Percentiles rank a stretch among this genome's conserved stretches.
These are phyloP conservation scores for Shargacucullia verbasci DNA, from an alignment of 2,888 invertebrate genomes.

Conservation along the genomic window DNA sequence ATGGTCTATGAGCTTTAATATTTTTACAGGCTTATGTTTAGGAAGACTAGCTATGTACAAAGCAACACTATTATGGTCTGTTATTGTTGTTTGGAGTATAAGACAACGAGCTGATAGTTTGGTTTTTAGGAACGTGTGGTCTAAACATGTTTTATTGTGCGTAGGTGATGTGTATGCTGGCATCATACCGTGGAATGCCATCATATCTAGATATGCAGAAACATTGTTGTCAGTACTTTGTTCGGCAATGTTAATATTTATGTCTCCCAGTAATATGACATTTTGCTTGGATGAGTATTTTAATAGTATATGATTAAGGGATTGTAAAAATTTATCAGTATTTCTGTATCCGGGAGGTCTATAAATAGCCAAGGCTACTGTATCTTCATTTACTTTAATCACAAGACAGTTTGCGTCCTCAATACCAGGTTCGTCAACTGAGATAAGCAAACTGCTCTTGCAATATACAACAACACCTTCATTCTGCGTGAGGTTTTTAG, in stretches of 20 bases:
- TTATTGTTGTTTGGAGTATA: slow-evolving; percentile 6
- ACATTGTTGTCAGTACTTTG: neutral
- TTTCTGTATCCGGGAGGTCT: slow-evolving; percentile 9
- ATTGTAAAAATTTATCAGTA: slow-evolving; percentile 4
- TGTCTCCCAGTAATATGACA: slow-evolving; percentile 5
- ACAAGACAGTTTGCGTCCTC: slow-evolving; percentile 8
- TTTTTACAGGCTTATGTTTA: slow-evolving; percentile 6
- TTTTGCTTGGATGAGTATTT: slow-evolving; percentile 5
- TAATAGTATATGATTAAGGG: neutral
- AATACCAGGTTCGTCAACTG: slow-evolving; percentile 5
- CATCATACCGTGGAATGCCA: slow-evolving; percentile 17
- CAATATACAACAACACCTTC: slow-evolving; percentile 13
- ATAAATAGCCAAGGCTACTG: slow-evolving; percentile 9
- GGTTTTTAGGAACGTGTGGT: slow-evolving; percentile 10
- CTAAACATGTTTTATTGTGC: slow-evolving; percentile 15
- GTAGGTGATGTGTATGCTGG: slow-evolving; percentile 14
- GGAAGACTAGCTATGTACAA: slow-evolving; percentile 1
- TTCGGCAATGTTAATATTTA: slow-evolving; percentile 4
- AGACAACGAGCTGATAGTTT: slow-evolving; percentile 6
- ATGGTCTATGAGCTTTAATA: neutral
- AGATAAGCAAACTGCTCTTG: neutral
- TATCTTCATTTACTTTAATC: slow-evolving; percentile 7
- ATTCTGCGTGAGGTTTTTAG: slow-evolving; percentile 15
- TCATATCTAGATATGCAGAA: slow-evolving; percentile 10
- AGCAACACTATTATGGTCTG: slow-evolving; percentile 14